Conservation (phyloP, 1,140 invertebrate genomes). For the Drosophila ficusphila region DNA sequence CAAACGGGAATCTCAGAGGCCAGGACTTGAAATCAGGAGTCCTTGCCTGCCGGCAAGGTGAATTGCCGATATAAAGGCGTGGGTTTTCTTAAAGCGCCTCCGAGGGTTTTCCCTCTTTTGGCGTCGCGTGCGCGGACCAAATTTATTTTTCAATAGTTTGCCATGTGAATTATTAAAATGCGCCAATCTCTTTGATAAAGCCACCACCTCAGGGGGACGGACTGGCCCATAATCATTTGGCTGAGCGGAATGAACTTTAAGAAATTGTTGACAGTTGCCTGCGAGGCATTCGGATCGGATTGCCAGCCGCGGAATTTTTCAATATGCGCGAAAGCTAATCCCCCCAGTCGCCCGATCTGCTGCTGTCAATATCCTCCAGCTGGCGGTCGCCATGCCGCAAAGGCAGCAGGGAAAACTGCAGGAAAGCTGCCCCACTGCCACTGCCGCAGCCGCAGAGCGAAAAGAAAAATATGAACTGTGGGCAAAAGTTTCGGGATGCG, state of each 20-base stretch:
- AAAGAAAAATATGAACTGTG: constrained; percentile 66
- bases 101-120: constrained; percentile 19
- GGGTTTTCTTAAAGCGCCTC: constrained; percentile 25
- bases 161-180: constrained; percentile 66
- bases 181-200: constrained; percentile 57
- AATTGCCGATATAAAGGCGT: constrained; percentile 28
- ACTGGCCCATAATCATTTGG: constrained; percentile 33
- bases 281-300: constrained; percentile 19
- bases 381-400: constrained; percentile 14
- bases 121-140: constrained; percentile 27
- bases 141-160: constrained; percentile 38
- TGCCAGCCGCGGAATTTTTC: constrained; percentile 36
- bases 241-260: constrained; percentile 33
- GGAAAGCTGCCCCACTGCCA: constrained; percentile 26
- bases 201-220: constrained; percentile 16
- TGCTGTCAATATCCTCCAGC: constrained; percentile 47
- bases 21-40: neutral
- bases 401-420: constrained; percentile 41
- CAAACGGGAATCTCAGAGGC: constrained; percentile 27
- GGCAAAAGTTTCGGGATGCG: constrained; percentile 59
- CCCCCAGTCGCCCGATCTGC: constrained; percentile 18
- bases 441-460: constrained; percentile 36
- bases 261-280: constrained; percentile 44
- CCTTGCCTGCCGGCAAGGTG: constrained; percentile 16
- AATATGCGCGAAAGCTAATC: constrained; percentile 44